Conservation (phyloP, 2,888 invertebrate species). For the Slavum lentiscoides region DNA sequence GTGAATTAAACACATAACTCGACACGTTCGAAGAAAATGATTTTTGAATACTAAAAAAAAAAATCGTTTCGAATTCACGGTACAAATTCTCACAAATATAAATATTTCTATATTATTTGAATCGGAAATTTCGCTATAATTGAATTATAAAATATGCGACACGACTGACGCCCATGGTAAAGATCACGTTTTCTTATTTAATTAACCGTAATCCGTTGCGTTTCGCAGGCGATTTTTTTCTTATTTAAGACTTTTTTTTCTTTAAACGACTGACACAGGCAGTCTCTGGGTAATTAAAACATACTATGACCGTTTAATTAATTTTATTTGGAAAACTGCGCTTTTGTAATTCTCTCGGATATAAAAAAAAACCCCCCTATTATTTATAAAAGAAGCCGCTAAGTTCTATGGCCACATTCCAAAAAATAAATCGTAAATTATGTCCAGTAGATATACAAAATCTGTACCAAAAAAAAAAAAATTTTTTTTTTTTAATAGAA, state of each 20-base stretch:
- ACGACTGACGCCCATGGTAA: not conserved
- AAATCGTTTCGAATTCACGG: too few species aligned
- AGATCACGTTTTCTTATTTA: conserved; percentile 14
- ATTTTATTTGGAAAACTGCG: conserved; percentile 32
- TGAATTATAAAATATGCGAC: not conserved
- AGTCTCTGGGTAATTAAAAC: conserved; percentile 47
- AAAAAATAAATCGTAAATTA: conserved; percentile 25
- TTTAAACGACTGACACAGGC: conserved; percentile 39
- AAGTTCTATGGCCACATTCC: conserved; percentile 7
- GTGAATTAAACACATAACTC: too few species aligned
- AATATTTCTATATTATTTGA: not conserved
- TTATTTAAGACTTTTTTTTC: conserved; percentile 19
- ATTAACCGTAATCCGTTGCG: conserved; percentile 35
- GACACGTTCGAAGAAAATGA: too few species aligned
- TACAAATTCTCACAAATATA: too few species aligned
- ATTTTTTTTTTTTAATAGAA: not conserved
- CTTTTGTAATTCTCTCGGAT: conserved; percentile 28
- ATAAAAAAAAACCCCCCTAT: conserved; percentile 7
- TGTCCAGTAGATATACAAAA: not conserved
- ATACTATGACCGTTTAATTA: conserved; percentile 38
- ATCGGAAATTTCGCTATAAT: not conserved
- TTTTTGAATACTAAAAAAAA: too few species aligned
- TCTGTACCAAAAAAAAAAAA: not conserved
- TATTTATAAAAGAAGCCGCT: conserved; percentile 27
- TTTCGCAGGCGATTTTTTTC: conserved; percentile 25